Evolutionary conservation across 2,888 invertebrate genomes (phyloP).

Genomic region (Papilio gigon): DNA sequence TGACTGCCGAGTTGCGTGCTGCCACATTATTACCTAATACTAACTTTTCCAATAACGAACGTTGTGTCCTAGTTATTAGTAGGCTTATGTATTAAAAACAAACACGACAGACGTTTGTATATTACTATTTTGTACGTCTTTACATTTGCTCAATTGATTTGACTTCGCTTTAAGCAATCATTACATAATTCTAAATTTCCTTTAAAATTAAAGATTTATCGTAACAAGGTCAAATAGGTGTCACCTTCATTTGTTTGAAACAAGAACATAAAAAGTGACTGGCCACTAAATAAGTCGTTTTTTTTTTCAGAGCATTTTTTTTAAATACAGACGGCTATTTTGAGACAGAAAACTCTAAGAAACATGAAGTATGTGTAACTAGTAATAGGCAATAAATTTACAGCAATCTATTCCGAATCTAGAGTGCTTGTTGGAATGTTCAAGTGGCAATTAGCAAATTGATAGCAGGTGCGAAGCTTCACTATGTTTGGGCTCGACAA

Average conservation of each 20-base stretch:
- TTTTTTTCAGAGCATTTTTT: too few relatives aligned
- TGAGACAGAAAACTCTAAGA: neutral
- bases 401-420: conserved; percentile 24
- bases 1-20: conserved; percentile 34
- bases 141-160: too few relatives aligned
- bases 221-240: too few relatives aligned
- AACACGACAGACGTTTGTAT: neutral
- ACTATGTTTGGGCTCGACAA: conserved; percentile 7
- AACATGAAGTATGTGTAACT: neutral
- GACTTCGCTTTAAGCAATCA: too few relatives aligned
- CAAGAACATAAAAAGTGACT: too few relatives aligned
- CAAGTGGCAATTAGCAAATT: conserved; percentile 38
- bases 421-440: conserved; percentile 31
- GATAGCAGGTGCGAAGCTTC: conserved; percentile 28
- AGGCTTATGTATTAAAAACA: neutral
- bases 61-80: conserved; percentile 18
- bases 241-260: too few relatives aligned
- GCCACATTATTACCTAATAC: conserved; percentile 35
- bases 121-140: neutral
- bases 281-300: too few relatives aligned
- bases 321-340: too few relatives aligned
- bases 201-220: too few relatives aligned
- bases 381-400: conserved; percentile 17
- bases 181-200: too few relatives aligned
- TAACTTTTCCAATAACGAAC: conserved; percentile 38